A percentile compares a stretch with the other conserved stretches of the same genome.
Conservation (phyloP, 2,113 vertebrate genomes). For the Lepus americanus region DNA sequence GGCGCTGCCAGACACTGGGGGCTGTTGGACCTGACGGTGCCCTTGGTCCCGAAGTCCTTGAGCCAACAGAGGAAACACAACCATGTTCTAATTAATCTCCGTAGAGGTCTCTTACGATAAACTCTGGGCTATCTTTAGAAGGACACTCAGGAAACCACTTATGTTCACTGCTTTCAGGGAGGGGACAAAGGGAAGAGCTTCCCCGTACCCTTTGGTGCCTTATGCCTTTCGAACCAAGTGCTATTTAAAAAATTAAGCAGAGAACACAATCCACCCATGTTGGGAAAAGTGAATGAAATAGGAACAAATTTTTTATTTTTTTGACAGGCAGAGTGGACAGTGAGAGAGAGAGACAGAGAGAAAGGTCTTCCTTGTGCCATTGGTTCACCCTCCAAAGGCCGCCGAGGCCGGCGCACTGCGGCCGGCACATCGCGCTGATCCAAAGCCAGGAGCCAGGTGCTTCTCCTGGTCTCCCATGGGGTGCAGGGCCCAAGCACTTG, state of each 20-base stretch:
- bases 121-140: slow-evolving; percentile 26
- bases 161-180: not conserved
- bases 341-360: too few species aligned
- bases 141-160: not conserved
- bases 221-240: not conserved
- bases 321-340: too few species aligned
- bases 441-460: too few species aligned
- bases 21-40: too few species aligned
- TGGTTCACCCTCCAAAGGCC: too few species aligned
- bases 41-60: not conserved
- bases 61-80: not conserved
- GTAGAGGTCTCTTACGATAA: not conserved
- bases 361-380: too few species aligned
- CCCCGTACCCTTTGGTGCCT: not conserved
- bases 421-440: too few species aligned
- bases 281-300: not conserved
- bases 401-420: too few species aligned
- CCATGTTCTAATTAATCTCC: not conserved
- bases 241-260: not conserved
- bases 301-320: not conserved
- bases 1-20: too few species aligned
- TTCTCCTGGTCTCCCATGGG: too few species aligned
- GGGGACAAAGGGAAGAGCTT: not conserved
- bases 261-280: not conserved
- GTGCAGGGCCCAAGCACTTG: too few species aligned